These are phyloP conservation scores for Sphinx pinastri DNA, from an alignment of 2,888 invertebrate species.

Conservation along the genomic window DNA sequence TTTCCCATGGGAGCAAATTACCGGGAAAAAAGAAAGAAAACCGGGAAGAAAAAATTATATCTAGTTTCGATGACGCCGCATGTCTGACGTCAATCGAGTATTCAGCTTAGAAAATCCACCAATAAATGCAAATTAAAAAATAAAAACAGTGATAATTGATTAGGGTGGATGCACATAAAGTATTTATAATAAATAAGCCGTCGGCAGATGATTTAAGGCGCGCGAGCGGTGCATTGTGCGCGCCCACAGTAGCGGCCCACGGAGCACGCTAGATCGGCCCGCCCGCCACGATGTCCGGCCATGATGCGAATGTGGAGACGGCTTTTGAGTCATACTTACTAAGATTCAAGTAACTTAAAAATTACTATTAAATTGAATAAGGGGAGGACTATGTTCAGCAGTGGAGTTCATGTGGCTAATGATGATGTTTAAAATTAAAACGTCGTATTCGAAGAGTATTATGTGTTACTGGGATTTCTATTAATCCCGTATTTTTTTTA, in stretches of 20 bases:
- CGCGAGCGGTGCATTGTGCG: conserved; percentile 61
- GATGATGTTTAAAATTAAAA: no score
- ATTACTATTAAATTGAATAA: neutral
- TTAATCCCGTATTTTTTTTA: no score
- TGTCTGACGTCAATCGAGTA: no score
- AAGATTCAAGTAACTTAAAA: neutral
- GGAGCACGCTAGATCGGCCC: conserved; percentile 70
- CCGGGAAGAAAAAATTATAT: no score
- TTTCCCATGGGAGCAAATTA: no score
- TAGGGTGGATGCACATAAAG: conserved; percentile 23
- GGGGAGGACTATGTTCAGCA: neutral
- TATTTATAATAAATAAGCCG: conserved; percentile 26
- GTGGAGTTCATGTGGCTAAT: neutral
- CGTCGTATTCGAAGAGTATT: no score
- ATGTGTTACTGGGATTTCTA: no score
- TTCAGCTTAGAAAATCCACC: no score
- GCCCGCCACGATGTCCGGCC: conserved; percentile 63
- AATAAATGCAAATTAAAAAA: conserved; percentile 5
- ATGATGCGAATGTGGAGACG: conserved; percentile 42
- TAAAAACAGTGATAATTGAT: conserved; percentile 16
- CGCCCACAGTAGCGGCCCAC: conserved; percentile 80
- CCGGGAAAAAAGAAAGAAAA: no score
- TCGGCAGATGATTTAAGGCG: conserved; percentile 59
- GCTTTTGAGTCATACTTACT: conserved; percentile 39
- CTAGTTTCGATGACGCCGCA: no score